Percentiles rank a stretch among this genome's conserved stretches.
phyloP scores from a whole-genome alignment of 2,888 invertebrate species.

The Morpho deidamia region DNA sequence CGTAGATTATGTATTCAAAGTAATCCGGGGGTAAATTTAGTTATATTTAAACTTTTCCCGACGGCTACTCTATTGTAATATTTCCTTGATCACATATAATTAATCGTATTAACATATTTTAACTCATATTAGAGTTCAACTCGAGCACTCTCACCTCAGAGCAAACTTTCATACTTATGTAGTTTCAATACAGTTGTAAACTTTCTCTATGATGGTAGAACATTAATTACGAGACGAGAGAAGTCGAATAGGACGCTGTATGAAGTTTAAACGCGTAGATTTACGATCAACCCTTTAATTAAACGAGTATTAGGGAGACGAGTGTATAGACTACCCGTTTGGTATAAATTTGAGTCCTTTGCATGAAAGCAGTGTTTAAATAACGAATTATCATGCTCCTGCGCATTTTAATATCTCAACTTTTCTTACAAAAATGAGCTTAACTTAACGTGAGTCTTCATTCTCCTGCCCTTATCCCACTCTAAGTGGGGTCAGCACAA shows the following conservation, averaged over 20 bases:
- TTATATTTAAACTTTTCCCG: constrained; percentile 22
- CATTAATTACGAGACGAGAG: constrained; percentile 69
- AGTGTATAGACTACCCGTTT: constrained; percentile 64
- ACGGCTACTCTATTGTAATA: constrained; percentile 22
- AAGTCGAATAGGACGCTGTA: constrained; percentile 66
- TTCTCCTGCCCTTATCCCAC: too few species aligned
- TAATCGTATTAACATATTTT: constrained; percentile 57
- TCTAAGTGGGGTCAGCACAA: too few species aligned
- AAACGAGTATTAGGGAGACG: constrained; percentile 74
- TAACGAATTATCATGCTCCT: constrained; percentile 54
- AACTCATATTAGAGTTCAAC: constrained; percentile 62
- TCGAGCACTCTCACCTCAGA: constrained; percentile 61
- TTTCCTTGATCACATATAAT: constrained; percentile 32
- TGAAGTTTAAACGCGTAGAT: constrained; percentile 73
- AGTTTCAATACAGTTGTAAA: constrained; percentile 72
- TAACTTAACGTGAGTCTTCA: too few species aligned
- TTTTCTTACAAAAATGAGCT: too few species aligned
- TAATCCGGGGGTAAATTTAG: constrained; percentile 26
- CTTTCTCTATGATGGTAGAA: constrained; percentile 66
- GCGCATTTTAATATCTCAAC: constrained; percentile 19
- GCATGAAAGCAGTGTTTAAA: constrained; percentile 56
- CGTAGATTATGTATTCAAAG: constrained; percentile 17
- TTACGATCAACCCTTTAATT: constrained; percentile 77
- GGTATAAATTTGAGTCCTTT: constrained; percentile 59
- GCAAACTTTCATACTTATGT: constrained; percentile 67